Conservation (phyloP, 64 coral and sea anemone species). For the Montipora cactus region DNA sequence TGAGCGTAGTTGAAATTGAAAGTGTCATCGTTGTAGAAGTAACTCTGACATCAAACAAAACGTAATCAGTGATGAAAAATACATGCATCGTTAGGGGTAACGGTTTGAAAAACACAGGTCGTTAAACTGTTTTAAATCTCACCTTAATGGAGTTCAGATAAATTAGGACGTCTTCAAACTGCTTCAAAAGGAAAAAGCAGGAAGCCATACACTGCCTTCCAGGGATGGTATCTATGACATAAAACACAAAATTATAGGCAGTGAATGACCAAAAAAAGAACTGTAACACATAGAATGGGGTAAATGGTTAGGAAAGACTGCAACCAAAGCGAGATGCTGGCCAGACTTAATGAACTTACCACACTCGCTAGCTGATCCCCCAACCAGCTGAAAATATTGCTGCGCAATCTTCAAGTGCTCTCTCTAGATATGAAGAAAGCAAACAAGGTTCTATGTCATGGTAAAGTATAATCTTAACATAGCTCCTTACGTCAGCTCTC, state of each 20-base stretch:
- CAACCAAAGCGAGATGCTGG: neutral
- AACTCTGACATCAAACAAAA: constrained; percentile 71
- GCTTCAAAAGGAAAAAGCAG: constrained; percentile 98
- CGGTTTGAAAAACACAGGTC: no score
- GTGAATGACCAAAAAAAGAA: neutral
- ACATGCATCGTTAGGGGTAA: neutral
- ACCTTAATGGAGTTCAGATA: constrained; percentile 99
- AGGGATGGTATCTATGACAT: constrained; percentile 91
- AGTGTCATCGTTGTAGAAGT: constrained; percentile 99
- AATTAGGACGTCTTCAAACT: constrained; percentile 99
- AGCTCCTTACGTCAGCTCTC: no score
- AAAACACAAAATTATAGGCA: neutral
- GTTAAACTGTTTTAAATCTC: neutral
- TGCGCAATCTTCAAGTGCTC: constrained; percentile 99
- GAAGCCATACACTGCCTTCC: constrained; percentile 99
- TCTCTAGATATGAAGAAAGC: constrained; percentile 66
- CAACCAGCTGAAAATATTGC: constrained; percentile 98
- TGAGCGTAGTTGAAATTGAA: constrained; percentile 99
- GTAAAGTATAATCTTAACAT: neutral
- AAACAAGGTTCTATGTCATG: neutral
- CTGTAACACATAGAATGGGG: neutral
- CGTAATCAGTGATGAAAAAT: neutral
- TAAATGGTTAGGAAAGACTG: neutral
- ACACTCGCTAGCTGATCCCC: constrained; percentile 98
- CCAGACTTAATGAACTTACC: constrained; percentile 56